A percentile compares a stretch with the other conserved stretches of the same genome.
Conservation (phyloP, 2,797 vertebrate genomes). For the Hydrophis major region DNA sequence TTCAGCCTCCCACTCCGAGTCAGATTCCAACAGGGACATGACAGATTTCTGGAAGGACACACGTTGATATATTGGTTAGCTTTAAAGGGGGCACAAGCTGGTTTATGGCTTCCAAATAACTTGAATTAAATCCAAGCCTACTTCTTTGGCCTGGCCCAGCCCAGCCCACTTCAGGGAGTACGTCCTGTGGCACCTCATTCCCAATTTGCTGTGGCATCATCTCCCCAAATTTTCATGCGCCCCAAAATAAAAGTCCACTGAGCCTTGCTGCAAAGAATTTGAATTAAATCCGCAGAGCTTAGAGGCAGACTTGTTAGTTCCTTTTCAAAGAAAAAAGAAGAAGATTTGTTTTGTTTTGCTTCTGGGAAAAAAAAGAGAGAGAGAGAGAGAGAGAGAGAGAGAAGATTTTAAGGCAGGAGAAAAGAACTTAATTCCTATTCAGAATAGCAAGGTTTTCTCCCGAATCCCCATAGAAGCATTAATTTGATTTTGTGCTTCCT, state of each 20-base stretch:
- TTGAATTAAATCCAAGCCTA: neutral
- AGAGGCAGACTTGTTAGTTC: neutral
- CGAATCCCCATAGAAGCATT: conserved; percentile 53
- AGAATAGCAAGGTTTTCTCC: conserved; percentile 34
- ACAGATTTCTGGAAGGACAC: neutral
- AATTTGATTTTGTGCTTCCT: conserved; percentile 60
- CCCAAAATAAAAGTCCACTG: neutral
- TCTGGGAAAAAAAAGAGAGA: neutral
- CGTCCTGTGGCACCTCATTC: neutral
- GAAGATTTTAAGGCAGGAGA: neutral
- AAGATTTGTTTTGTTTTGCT: neutral
- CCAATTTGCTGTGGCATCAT: neutral
- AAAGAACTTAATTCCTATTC: conserved; percentile 17
- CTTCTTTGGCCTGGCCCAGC: neutral
- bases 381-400: too few relatives aligned
- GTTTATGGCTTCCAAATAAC: neutral
- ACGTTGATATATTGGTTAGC: neutral
- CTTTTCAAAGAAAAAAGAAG: neutral
- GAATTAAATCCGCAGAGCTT: too few relatives aligned
- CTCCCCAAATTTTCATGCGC: neutral
- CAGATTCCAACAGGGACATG: too few relatives aligned
- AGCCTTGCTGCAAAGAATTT: neutral
- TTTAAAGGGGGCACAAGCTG: neutral
- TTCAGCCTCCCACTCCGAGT: too few relatives aligned
- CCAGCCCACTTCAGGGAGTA: neutral